Conservation (phyloP, 2,888 invertebrate genomes). For the Polyommatus icarus region DNA sequence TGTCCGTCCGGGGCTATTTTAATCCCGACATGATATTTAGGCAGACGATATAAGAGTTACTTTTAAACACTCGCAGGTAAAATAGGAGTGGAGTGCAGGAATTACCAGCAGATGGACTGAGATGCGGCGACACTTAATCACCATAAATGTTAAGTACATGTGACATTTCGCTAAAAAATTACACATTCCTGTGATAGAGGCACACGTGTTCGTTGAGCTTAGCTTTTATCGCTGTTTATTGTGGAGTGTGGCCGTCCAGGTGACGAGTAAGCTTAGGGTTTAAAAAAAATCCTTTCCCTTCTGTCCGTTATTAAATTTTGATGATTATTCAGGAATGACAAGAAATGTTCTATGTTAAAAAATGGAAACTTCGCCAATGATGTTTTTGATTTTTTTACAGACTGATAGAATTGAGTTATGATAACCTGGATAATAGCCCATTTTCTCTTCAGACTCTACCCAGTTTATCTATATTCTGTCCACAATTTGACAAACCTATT, state of each 20-base stretch:
- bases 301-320: too few species aligned
- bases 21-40: neutral
- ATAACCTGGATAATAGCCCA: neutral
- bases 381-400: too few species aligned
- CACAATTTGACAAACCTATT: constrained; percentile 27
- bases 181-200: constrained; percentile 1
- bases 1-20: neutral
- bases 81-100: neutral
- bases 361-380: too few species aligned
- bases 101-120: constrained; percentile 25
- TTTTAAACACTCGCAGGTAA: neutral
- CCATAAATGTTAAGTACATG: constrained; percentile 24
- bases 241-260: neutral
- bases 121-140: constrained; percentile 15
- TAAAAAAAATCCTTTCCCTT: neutral
- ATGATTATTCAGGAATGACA: too few species aligned
- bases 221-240: constrained; percentile 13
- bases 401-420: too few species aligned
- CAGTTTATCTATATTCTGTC: neutral
- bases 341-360: too few species aligned
- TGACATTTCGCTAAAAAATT: constrained; percentile 26
- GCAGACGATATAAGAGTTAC: neutral
- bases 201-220: neutral
- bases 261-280: neutral
- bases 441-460: neutral